Conservation (phyloP, 2,888 invertebrate genomes). For the Ormyrus thymus region DNA sequence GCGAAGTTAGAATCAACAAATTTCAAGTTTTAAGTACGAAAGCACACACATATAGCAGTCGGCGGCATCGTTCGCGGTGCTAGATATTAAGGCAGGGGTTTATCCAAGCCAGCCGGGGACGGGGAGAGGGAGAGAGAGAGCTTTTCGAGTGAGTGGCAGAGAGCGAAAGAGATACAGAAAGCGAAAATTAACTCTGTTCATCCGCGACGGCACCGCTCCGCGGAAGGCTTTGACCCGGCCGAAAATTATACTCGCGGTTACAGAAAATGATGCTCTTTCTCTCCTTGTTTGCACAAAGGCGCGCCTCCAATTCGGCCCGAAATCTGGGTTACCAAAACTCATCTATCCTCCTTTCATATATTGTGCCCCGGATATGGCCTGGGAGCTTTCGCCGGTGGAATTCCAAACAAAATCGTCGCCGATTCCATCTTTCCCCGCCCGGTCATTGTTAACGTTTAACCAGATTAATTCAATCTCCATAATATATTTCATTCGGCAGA, state of each 20-base stretch:
- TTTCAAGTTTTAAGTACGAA: constrained; percentile 62
- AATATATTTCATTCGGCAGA: too few species aligned
- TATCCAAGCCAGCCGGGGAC: constrained; percentile 25
- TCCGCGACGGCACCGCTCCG: neutral
- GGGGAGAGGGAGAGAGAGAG: constrained; percentile 5
- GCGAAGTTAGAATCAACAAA: constrained; percentile 62
- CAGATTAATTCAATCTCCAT: too few species aligned
- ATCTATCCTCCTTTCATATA: neutral
- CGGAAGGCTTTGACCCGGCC: constrained; percentile 11
- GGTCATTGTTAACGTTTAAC: too few species aligned
- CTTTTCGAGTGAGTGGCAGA: constrained; percentile 34
- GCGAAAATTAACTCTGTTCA: constrained; percentile 35
- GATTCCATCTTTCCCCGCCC: neutral
- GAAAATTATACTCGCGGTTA: constrained; percentile 26
- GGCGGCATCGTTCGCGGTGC: constrained; percentile 35
- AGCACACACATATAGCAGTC: constrained; percentile 40
- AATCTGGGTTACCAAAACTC: constrained; percentile 20
- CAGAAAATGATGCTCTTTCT: constrained; percentile 27
- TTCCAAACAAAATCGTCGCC: neutral
- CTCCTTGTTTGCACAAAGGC: neutral
- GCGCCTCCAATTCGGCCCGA: neutral
- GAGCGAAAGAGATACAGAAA: constrained; percentile 55
- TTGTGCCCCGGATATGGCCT: too few species aligned
- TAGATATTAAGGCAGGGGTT: constrained; percentile 47
- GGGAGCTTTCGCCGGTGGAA: too few species aligned